Conservation (phyloP, 2,888 invertebrate genomes). For the Palloptera scutellata region DNA sequence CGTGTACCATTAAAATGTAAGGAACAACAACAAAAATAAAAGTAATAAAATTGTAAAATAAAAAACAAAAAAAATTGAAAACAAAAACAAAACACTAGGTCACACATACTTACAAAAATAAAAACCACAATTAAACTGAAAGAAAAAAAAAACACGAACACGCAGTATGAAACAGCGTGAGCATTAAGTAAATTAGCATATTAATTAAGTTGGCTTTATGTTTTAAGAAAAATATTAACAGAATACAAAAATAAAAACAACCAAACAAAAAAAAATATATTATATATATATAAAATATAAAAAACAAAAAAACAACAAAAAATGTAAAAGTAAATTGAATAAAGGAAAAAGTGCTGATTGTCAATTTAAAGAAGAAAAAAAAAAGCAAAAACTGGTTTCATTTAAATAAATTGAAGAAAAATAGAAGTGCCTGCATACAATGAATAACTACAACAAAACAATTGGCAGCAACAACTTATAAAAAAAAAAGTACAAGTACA, state of each 20-base stretch:
- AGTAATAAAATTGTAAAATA: constrained; percentile 37
- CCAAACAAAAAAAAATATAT: constrained; percentile 25
- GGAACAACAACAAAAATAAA: constrained; percentile 1
- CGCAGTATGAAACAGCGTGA: constrained; percentile 27
- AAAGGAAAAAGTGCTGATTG: constrained; percentile 47
- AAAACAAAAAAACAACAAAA: constrained; percentile 32
- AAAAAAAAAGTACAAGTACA: too few relatives aligned
- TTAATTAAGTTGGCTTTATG: constrained; percentile 51
- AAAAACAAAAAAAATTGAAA: constrained; percentile 43
- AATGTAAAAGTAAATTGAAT: constrained; percentile 36
- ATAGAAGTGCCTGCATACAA: too few relatives aligned
- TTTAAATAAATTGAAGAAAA: background rate
- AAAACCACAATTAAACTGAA: background rate
- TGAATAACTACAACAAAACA: background rate
- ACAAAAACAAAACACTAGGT: constrained; percentile 36
- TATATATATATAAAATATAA: too few relatives aligned
- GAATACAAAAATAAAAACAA: constrained; percentile 31
- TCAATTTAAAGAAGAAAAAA: constrained; percentile 47
- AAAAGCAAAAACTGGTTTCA: constrained; percentile 8
- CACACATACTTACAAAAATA: constrained; percentile 1
- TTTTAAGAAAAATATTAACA: constrained; percentile 33
- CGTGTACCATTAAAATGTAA: constrained; percentile 51
- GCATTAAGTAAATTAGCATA: constrained; percentile 36
- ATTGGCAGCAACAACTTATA: background rate
- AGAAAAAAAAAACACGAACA: constrained; percentile 13